phyloP scores from a whole-genome alignment of 2,113 vertebrate genomes.

The Cardinalis cardinalis region DNA sequence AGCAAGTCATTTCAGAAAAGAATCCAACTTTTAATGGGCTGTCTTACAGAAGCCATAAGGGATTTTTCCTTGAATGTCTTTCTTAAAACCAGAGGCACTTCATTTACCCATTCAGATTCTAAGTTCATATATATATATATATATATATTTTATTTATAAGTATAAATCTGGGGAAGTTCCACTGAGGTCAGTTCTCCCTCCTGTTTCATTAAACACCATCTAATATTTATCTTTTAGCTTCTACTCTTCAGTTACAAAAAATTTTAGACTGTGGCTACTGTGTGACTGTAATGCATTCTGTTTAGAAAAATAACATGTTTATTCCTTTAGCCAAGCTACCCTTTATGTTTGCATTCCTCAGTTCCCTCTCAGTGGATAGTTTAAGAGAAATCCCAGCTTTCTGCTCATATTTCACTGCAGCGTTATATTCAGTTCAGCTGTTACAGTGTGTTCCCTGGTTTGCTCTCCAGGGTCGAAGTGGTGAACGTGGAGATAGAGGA shows the following conservation, averaged over 20 bases:
- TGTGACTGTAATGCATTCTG: neutral
- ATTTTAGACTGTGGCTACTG: neutral
- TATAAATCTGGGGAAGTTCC: neutral
- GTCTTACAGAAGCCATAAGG: neutral
- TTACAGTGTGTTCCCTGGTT: constrained; percentile 2
- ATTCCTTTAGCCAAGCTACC: neutral
- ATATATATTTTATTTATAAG: neutral
- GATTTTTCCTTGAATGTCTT: neutral
- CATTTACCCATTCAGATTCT: neutral
- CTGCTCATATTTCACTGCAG: neutral
- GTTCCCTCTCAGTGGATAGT: neutral
- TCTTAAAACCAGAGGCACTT: neutral
- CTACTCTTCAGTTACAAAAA: neutral
- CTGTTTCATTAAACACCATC: neutral
- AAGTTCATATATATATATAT: neutral
- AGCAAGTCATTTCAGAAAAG: neutral
- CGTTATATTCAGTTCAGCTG: neutral
- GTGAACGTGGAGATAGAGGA: constrained; percentile 88
- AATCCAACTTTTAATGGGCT: neutral
- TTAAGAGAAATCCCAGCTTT: neutral
- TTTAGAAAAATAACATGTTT: neutral
- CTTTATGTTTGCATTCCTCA: neutral
- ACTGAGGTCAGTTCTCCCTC: neutral
- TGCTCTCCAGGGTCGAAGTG: constrained; percentile 79
- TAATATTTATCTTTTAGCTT: neutral